Conservation (phyloP, 2,797 vertebrate species). For the Rhyacichthys aspro region DNA sequence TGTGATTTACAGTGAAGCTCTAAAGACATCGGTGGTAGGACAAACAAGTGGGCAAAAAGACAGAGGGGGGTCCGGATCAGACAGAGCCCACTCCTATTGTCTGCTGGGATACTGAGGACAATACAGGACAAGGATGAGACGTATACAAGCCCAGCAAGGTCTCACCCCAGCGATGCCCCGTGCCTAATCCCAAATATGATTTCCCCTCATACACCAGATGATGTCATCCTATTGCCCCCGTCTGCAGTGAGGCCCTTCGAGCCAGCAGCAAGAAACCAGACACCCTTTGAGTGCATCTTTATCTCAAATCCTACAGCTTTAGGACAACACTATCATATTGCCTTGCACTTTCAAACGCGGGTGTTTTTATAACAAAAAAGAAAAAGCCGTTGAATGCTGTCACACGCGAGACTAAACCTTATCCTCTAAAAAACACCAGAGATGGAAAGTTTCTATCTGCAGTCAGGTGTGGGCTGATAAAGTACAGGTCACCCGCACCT, state of each 20-base stretch:
- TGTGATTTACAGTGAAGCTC: constrained; percentile 30
- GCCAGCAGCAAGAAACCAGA: constrained; percentile 61
- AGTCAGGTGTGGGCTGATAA: constrained; percentile 47
- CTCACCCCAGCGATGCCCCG: constrained; percentile 64
- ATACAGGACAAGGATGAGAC: constrained; percentile 63
- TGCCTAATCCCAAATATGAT: constrained; percentile 68
- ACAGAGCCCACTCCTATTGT: constrained; percentile 69
- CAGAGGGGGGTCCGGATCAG: constrained; percentile 37
- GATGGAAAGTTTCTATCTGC: constrained; percentile 39
- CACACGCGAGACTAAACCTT: constrained; percentile 23
- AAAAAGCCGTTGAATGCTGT: constrained; percentile 24
- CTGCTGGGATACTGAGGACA: constrained; percentile 55
- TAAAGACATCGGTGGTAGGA: constrained; percentile 40
- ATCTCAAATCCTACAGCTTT: constrained; percentile 59
- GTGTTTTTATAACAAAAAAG: constrained; percentile 22
- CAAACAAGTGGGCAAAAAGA: constrained; percentile 68
- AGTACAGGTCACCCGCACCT: constrained; percentile 59
- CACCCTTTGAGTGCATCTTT: constrained; percentile 53
- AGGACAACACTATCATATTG: constrained; percentile 40
- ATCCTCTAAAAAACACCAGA: constrained; percentile 5
- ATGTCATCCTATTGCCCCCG: constrained; percentile 63
- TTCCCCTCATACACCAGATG: constrained; percentile 62
- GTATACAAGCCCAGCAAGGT: constrained; percentile 57
- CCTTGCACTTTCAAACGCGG: constrained; percentile 22
- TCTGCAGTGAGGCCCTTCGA: constrained; percentile 45